Evolutionary conservation across 2,888 invertebrate species (phyloP), one percentile per base, ranked within the genome.

Genomic region (Ethmia dodecea): DNA sequence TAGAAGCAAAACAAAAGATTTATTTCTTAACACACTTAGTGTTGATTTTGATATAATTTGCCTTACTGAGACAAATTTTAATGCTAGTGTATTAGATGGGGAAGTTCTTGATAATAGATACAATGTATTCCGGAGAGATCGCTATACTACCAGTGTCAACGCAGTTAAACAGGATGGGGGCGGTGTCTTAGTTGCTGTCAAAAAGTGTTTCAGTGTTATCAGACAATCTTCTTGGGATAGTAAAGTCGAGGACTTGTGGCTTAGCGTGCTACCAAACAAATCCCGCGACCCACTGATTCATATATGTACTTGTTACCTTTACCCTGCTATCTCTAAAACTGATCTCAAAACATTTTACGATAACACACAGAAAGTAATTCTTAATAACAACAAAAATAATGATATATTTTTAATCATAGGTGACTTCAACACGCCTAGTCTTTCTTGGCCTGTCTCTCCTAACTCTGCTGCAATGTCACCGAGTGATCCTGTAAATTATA

Each of bases 241-340:
- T 24, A n/a, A 16, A 0, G 28, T 37, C 9, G 46, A 49, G 28
- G 46, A 49, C 28, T 10, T 46, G 1, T 49, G 49, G 43, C n/a
- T 44, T 0, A 43, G 28, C 26, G 16, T 47, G 6, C 1, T 16
- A 6, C 37, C 39, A 1, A 29, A 13, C 2, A n/a, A 2, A 12
- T 2, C 5, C 10, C 15, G n/a, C 11, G 11, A 11, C 1, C 15
- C 25, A 5, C n/a, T 2, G 8, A 11, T 36, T 1, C 32, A 43
- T 31, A 30, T 45, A 5, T 44, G 39, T 35, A 6, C 43, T 0
- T 47, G 47, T 22, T 47, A 47, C 15, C 13, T 47, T 9, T 42
- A 40, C 0, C 34, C 41, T 2, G 26, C 44, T 26, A 11, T 43
- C 1, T n/a, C 30, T 6, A 9, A 9, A 9, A 10, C 14, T 1